Conservation (phyloP, 2,888 invertebrate genomes). For the Luperina nickerlii region DNA sequence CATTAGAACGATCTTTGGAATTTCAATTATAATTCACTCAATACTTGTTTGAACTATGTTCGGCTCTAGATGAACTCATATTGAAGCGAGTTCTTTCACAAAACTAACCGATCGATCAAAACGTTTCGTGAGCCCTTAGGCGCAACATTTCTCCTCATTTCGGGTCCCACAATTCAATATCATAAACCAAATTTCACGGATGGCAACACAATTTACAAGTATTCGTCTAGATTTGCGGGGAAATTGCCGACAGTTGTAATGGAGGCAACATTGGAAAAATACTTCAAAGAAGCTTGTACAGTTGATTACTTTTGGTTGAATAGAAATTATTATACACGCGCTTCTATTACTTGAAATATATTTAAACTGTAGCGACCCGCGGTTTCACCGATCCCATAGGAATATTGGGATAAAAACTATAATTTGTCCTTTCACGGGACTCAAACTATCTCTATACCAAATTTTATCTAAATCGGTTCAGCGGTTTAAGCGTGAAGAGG, state of each 20-base stretch:
- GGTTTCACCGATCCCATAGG: too few relatives aligned
- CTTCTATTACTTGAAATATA: constrained; percentile 7
- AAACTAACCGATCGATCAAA: constrained; percentile 40
- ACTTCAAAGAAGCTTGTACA: constrained; percentile 49
- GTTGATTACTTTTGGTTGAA: constrained; percentile 42
- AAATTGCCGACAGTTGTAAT: constrained; percentile 35
- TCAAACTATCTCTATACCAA: too few relatives aligned
- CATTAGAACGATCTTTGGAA: constrained; percentile 24
- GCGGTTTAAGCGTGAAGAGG: too few relatives aligned
- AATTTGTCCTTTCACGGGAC: too few relatives aligned
- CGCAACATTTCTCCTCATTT: constrained; percentile 41
- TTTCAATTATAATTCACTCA: constrained; percentile 37
- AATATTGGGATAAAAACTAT: too few relatives aligned
- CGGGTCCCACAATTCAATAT: constrained; percentile 51
- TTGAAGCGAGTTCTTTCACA: constrained; percentile 31
- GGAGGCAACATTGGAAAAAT: constrained; percentile 42
- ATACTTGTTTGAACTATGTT: constrained; percentile 37
- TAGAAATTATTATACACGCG: constrained; percentile 16
- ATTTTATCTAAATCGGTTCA: too few relatives aligned
- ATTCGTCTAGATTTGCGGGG: constrained; percentile 41
- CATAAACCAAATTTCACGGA: constrained; percentile 54
- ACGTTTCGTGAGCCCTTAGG: constrained; percentile 28
- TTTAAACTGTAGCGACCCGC: background rate
- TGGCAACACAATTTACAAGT: constrained; percentile 55
- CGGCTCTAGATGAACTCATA: constrained; percentile 6